phyloP scores from a whole-genome alignment of 2,797 vertebrate species.

The Cynopterus sphinx region DNA sequence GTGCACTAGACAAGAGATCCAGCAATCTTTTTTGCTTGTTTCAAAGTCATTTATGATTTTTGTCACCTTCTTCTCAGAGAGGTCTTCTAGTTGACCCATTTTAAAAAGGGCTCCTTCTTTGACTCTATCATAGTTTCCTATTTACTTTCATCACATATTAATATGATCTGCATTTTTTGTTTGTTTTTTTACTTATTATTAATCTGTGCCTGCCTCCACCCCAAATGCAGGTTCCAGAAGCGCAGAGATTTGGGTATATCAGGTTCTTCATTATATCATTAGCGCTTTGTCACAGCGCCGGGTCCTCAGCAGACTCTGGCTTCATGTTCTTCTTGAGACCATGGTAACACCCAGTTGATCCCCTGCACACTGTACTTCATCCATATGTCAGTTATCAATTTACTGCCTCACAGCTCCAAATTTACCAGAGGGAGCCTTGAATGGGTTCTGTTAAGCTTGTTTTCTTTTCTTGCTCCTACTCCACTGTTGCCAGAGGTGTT shows the following conservation, averaged over 20 bases:
- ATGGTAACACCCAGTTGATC: neutral
- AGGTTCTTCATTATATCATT: neutral
- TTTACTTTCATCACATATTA: neutral
- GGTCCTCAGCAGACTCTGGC: neutral
- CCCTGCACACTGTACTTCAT: neutral
- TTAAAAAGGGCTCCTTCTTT: neutral
- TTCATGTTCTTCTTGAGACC: neutral
- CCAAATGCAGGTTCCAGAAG: neutral
- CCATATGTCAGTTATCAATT: neutral
- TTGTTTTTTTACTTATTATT: neutral
- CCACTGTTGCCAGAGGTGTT: neutral
- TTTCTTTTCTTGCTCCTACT: neutral
- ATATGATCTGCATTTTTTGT: neutral
- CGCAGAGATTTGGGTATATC: neutral
- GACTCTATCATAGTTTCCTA: neutral
- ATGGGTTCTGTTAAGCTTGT: neutral
- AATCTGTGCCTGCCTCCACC: neutral
- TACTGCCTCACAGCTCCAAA: neutral
- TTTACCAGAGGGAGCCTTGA: neutral
- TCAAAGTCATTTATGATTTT: constrained; percentile 35
- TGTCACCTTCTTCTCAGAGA: neutral
- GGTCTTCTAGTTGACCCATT: neutral
- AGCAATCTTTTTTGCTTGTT: neutral
- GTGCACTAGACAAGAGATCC: neutral
- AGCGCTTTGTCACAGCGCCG: neutral